Conservation (phyloP, 2,797 vertebrate species). For the Onychomys torridus region DNA sequence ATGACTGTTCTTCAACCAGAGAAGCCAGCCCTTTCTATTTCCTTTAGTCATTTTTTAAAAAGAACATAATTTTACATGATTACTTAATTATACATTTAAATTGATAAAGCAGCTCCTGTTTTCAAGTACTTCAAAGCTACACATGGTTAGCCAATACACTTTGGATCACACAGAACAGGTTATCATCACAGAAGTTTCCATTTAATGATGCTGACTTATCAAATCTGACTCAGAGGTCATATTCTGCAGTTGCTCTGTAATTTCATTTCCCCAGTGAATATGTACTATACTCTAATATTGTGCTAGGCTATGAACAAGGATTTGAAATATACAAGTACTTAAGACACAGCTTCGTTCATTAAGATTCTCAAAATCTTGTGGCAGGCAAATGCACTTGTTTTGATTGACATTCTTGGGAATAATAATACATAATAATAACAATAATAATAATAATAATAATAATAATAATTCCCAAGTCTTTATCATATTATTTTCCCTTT, state of each 20-base stretch:
- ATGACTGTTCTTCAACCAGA: background rate
- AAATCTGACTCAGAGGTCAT: background rate
- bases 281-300: constrained; percentile 2
- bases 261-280: constrained; percentile 46
- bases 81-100: constrained; percentile 38
- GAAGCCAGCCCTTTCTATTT: background rate
- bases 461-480: background rate
- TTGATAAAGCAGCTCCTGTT: background rate
- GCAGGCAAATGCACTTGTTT: constrained; percentile 20
- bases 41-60: background rate
- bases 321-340: background rate
- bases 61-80: background rate
- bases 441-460: background rate
- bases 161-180: background rate
- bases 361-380: background rate
- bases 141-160: background rate
- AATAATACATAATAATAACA: background rate
- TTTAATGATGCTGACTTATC: background rate
- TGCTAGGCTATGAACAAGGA: background rate
- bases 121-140: constrained; percentile 5
- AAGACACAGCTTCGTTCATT: background rate
- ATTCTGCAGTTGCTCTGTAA: constrained; percentile 42
- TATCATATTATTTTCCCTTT: background rate
- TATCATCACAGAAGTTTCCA: background rate
- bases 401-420: background rate